Evolutionary conservation across 2,888 invertebrate genomes (phyloP).

Genomic region (Oscheius onirici): DNA sequence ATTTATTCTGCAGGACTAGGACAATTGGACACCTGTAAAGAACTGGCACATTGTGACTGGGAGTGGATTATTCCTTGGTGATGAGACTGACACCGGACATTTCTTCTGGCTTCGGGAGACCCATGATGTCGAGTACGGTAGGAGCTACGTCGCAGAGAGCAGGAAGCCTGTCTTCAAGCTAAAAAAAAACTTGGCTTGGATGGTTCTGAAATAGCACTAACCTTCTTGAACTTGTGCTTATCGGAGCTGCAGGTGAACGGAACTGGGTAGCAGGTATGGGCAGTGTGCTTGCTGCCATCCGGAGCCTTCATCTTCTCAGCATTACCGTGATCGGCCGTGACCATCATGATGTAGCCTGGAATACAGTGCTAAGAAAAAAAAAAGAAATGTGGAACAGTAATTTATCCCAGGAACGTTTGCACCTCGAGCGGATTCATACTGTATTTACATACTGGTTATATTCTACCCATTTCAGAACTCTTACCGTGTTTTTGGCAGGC

Average conservation of each 20-base stretch:
- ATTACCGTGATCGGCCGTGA: conserved; percentile 73
- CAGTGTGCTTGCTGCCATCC: conserved; percentile 73
- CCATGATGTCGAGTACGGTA: conserved; percentile 72
- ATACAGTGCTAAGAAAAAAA: neutral
- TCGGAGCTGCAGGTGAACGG: conserved; percentile 67
- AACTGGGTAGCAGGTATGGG: conserved; percentile 73
- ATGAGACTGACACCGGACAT: conserved; percentile 68
- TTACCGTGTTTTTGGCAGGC: conserved; percentile 71
- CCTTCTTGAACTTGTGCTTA: conserved; percentile 59
- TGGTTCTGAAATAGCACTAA: neutral
- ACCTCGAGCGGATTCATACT: neutral
- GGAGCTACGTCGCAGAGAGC: conserved; percentile 74
- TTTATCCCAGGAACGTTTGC: too few relatives aligned
- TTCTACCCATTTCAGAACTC: too few relatives aligned
- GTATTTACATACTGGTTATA: too few relatives aligned
- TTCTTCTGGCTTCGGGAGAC: conserved; percentile 71
- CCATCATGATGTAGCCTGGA: conserved; percentile 49
- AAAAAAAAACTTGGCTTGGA: too few relatives aligned
- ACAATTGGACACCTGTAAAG: too few relatives aligned
- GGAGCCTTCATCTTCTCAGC: conserved; percentile 74
- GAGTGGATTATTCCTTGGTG: neutral
- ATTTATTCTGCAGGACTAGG: too few relatives aligned
- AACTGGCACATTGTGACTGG: too few relatives aligned
- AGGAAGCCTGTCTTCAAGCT: conserved; percentile 58
- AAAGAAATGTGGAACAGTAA: too few relatives aligned